Base-by-base conservation (phyloP, 2,113 vertebrate species). In the Leptobrachium leishanense region DNA sequence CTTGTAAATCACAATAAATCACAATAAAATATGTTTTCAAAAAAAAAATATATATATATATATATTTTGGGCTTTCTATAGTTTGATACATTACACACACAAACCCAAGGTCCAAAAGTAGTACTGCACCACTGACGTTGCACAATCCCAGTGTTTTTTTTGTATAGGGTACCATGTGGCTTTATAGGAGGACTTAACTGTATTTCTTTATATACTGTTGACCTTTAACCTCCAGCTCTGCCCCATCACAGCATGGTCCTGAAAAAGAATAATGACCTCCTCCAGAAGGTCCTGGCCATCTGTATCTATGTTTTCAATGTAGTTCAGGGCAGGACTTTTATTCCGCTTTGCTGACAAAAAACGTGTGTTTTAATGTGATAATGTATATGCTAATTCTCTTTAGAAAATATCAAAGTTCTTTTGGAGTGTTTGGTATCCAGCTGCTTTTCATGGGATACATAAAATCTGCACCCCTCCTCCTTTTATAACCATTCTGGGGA, bases 341-440 rank as follows among this genome's bases (percentile, higher is more conserved):
- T 4, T 59, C 13, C 10, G 9, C 13, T 59, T 59, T 15, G 55
- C 13, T 8, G 13, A 59, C 55, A 59, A 54, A 31, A 31, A 31
- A 31, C 20, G 20, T 31, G 20, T 54, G 50, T 11, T 13, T 59
- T 8, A 10, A 12, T 59, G 55, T 59, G 55, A 59, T 11, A 15
- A 13, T 59, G 11, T 12, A 59, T 59, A 59, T 59, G 13, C 55
- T 59, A 59, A 59, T 59, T 59, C 3, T 4, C 46, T 59, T 59
- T 59, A 13, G 9, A 75, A 74, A 75, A 74, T 76, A 59, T 31
- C 39, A 15, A 20, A 31, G 65, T 77, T 13, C 11, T 10, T 50
- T 55, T 3, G 2, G 43, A 43, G 54, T 44, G n/a, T 59, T 13
- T 70, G 68, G 10, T n/a, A 3, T 40, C 75, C 67, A 46, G 67